phyloP scores from a whole-genome alignment of 2,113 vertebrate genomes.

The Plecturocebus donacophilus region DNA sequence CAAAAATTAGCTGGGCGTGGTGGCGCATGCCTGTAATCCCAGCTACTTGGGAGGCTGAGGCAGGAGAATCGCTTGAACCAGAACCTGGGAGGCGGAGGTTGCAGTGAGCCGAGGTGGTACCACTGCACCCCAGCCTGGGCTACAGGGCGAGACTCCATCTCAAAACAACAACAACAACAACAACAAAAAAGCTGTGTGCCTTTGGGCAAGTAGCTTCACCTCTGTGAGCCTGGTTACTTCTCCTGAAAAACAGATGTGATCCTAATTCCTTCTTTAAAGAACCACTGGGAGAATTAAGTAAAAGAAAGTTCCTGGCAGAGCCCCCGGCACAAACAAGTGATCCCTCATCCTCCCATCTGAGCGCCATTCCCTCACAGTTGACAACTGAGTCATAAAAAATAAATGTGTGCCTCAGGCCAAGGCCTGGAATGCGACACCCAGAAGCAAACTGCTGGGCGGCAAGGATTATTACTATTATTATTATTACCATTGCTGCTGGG shows the following conservation, averaged over 20 bases:
- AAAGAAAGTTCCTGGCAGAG: background rate
- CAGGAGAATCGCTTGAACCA: no score
- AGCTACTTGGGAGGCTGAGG: no score
- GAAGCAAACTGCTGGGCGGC: background rate
- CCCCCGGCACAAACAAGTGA: accelerated
- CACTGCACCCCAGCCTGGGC: no score
- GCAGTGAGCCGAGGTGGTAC: no score
- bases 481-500: background rate
- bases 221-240: background rate
- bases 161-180: no score
- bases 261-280: background rate
- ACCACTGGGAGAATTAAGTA: no score
- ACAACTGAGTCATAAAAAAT: background rate
- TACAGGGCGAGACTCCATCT: no score
- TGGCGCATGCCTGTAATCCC: no score
- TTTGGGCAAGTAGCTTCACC: background rate
- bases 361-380: background rate
- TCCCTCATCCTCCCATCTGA: accelerated
- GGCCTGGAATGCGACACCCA: background rate
- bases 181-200: background rate
- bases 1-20: no score
- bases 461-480: background rate
- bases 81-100: no score
- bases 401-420: background rate
- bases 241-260: background rate